Percentiles rank a stretch among this genome's conserved stretches.
These are phyloP conservation scores for Therioaphis trifolii DNA, from an alignment of 2,888 invertebrate species.

Conservation along the genomic window DNA sequence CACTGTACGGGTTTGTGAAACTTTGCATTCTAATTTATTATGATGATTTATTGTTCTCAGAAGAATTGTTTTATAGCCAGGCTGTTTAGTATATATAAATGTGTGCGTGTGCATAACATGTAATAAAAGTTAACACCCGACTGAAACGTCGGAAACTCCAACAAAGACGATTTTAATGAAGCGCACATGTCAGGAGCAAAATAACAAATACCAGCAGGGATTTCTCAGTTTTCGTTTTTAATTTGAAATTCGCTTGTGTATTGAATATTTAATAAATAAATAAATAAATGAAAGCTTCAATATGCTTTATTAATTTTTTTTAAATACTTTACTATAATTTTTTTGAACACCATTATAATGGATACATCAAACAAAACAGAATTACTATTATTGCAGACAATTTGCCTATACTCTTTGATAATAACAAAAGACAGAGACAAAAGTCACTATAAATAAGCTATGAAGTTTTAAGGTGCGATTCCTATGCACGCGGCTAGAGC, in stretches of 20 bases:
- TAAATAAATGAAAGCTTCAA: no score
- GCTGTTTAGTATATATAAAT: background rate
- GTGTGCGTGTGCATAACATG: background rate
- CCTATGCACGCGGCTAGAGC: no score
- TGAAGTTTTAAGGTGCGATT: no score
- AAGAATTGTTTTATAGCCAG: background rate
- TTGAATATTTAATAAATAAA: background rate
- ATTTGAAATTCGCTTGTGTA: background rate
- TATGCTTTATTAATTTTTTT: no score
- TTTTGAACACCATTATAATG: no score
- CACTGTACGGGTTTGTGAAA: background rate
- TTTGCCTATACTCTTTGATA: no score
- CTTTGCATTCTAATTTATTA: constrained; percentile 5
- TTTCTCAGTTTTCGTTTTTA: constrained; percentile 8
- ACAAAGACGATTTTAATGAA: constrained; percentile 48
- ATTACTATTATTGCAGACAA: no score
- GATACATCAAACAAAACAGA: no score
- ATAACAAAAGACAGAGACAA: no score
- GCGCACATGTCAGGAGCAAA: background rate
- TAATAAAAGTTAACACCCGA: constrained; percentile 41
- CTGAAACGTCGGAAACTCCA: constrained; percentile 32
- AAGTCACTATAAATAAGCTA: no score
- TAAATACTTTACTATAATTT: no score
- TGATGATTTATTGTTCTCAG: constrained; percentile 38
- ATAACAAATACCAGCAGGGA: background rate